Base-by-base conservation (phyloP, 1,140 invertebrate genomes). In the Caenorhabditis elegans region DNA sequence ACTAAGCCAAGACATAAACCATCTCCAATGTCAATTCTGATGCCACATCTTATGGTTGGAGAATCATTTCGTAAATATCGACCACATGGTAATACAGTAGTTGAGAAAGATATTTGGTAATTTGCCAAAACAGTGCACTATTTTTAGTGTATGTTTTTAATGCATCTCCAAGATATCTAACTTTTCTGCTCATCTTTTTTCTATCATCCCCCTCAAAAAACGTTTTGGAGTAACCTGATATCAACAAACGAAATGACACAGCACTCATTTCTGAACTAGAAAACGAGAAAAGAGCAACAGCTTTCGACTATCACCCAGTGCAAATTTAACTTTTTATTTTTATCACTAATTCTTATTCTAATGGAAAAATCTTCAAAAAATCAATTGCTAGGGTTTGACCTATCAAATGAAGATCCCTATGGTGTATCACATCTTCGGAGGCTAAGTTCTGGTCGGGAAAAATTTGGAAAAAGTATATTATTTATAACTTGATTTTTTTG, bases 191-290 rank as follows among this genome's bases (percentile, higher is more conserved):
- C 34, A 36, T 55, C 51, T 8, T 2, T 19, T 3, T 6, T 19
- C n/a, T 31, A 60, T 31, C 53, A 60, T 6, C 13, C 2, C 4
- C 19, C 28, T 11, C 26, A 26, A 26, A 53, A 26, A 34, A 60
- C 8, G 31, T 34, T 60, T 60, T 70, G 6, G 26, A 70, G 60
- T 70, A 70, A 70, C 60, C 60, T 39, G 60, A 70, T 70, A 70
- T 70, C 60, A 70, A 70, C 60, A 70, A 70, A 70, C 60, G 60
- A 39, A 31, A 70, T 70, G 60, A 70, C 60, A 39, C 19, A 55
- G 51, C 51, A 55, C 22, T 55, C 51, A 55, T 55, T 43, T 43
- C 39, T 43, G 39, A 43, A 5, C n/a, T 39, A 17, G 8, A 60
- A 34, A 60, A 28, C 15, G 39, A 53, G 51, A 11, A 10, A 53